Percentiles rank a stretch among this genome's conserved stretches.
Evolutionary conservation across 2,797 vertebrate species (phyloP).

Genomic region (Phoebastria nigripes): DNA sequence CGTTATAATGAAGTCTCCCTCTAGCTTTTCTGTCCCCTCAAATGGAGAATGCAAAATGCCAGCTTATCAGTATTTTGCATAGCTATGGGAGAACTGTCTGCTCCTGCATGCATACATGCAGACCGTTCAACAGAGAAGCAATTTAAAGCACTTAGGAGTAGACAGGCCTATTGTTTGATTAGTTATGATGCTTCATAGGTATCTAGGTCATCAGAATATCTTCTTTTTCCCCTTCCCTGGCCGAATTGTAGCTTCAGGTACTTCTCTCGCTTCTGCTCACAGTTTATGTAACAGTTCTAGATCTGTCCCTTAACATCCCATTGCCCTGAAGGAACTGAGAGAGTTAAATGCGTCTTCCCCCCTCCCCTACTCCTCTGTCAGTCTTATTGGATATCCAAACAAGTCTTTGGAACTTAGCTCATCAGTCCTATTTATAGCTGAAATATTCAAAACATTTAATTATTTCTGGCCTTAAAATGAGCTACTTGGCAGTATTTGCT

Average conservation of each 20-base stretch:
- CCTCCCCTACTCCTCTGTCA: not conserved
- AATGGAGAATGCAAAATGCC: not conserved
- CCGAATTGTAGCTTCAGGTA: constrained; percentile 13
- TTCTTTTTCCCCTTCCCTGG: not conserved
- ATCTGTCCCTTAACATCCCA: not conserved
- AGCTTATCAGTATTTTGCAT: not conserved
- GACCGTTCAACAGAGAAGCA: not conserved
- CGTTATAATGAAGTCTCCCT: not conserved
- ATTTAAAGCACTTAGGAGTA: not conserved
- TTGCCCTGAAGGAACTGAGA: not conserved
- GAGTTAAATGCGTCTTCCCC: not conserved
- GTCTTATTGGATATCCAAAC: not conserved
- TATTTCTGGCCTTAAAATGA: constrained; percentile 60
- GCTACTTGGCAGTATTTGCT: constrained; percentile 28
- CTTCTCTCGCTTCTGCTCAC: not conserved
- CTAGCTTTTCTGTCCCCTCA: not conserved
- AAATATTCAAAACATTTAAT: constrained; percentile 46
- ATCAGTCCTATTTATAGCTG: constrained; percentile 49
- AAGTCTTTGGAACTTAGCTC: constrained; percentile 4
- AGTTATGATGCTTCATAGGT: not conserved
- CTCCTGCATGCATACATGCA: not conserved
- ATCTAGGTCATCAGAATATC: constrained; percentile 1
- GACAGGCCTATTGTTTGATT: not conserved
- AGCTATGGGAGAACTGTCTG: not conserved
- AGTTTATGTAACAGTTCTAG: constrained; percentile 27